A percentile compares a stretch with the other conserved stretches of the same genome.
phyloP scores from a whole-genome alignment of 2,113 vertebrate genomes.

The Oreochromis aureus region DNA sequence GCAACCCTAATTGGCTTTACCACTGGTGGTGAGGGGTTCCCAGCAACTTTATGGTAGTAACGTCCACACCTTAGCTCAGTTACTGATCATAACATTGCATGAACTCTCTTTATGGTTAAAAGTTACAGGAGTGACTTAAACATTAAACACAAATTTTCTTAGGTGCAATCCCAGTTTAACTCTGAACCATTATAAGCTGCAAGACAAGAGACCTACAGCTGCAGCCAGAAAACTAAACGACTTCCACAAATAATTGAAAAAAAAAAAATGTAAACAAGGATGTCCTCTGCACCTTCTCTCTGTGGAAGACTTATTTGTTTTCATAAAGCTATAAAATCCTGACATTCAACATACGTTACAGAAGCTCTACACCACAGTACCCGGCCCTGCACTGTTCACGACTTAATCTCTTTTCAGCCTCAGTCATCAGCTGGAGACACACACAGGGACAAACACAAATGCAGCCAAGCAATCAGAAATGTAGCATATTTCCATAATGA shows the following conservation, averaged over 20 bases:
- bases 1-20: background rate
- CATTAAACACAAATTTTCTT: background rate
- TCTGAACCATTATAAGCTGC: background rate
- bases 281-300: background rate
- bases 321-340: background rate
- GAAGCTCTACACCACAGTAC: background rate
- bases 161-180: background rate
- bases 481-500: constrained; percentile 49
- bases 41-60: background rate
- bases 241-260: background rate
- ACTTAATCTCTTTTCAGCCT: background rate
- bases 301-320: background rate
- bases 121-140: background rate
- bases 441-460: background rate
- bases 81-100: background rate
- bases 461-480: constrained; percentile 23
- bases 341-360: background rate
- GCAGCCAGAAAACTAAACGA: background rate
- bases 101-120: background rate
- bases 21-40: background rate
- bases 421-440: background rate
- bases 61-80: background rate
- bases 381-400: background rate
- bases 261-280: background rate
- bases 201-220: background rate